Base-by-base conservation (phyloP, 2,888 invertebrate genomes). In the Carpatolechia fugitivella region DNA sequence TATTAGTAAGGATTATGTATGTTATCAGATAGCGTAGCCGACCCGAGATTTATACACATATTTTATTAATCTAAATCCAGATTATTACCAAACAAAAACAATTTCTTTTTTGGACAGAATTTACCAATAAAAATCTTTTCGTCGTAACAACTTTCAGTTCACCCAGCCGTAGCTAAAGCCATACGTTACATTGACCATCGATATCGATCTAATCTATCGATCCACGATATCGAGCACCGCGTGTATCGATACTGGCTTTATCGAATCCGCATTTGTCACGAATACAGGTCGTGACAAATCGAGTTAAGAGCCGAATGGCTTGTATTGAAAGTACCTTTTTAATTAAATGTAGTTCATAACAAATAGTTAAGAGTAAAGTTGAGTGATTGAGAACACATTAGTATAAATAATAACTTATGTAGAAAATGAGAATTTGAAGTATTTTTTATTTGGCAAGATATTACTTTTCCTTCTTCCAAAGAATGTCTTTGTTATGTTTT, bases 261-360 rank as follows among this genome's bases (percentile, higher is more conserved):
- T 83, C 82, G 80, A 79, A 79, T 70, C 68, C 58, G 77, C 78
- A 84, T 87, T 87, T 86, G 86, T 88, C 87, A 87, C 86, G 86
- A 85, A 74, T 67, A 70, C 64, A 62, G 68, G 64, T 65, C 64
- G 60, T 59, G 59, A 66, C 64, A 66, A 66, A 69, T 66, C 63
- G 61, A 16, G 56, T 63, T 61, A 62, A 62, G 61, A 50, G 35
- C 13, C 29, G 1, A 24, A 13, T 20, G 18, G 18, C 13, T n/a
- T 44, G 29, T 13, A 29, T 13, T 4, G 40, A 8, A 41, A 38
- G 18, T 30, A 13, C n/a, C 46, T 47, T n/a, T 30, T 30, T 30
- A 24, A 8, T 47, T 20, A 18, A 16, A 24, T 47, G n/a, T 24
- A 24, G 4, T 14, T 20, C 1, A 10, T n/a, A n/a, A n/a, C n/a